Conservation (phyloP, 2,113 vertebrate species). For the Phrynocephalus versicolor region DNA sequence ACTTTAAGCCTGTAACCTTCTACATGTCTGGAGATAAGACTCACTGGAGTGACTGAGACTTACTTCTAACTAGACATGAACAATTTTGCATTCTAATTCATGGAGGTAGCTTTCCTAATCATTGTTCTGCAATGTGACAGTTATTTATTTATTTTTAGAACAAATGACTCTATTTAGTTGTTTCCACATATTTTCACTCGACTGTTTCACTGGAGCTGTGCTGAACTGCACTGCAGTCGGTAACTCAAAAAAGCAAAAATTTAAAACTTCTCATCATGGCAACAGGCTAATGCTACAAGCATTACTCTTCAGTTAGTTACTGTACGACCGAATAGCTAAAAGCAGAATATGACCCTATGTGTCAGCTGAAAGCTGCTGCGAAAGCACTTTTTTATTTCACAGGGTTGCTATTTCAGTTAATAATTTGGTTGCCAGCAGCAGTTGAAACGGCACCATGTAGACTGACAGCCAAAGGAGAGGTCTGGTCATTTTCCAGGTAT, state of each 20-base stretch:
- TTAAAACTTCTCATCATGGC: neutral
- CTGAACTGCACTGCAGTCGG: neutral
- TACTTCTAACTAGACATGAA: neutral
- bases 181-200: neutral
- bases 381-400: conserved; percentile 49
- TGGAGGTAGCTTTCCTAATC: neutral
- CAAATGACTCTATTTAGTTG: neutral
- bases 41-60: neutral
- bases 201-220: neutral
- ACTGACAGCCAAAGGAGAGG: conserved; percentile 39
- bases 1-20: neutral
- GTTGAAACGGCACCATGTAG: conserved; percentile 11
- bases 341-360: conserved; percentile 29
- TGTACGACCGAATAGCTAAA: neutral
- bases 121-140: neutral
- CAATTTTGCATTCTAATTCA: neutral
- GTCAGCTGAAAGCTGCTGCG: neutral
- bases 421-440: conserved; percentile 52
- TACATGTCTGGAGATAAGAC: neutral
- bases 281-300: neutral
- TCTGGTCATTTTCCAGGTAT: conserved; percentile 54
- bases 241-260: neutral
- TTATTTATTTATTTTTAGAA: neutral
- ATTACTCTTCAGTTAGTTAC: neutral
- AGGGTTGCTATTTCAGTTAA: conserved; percentile 46